Conservation (phyloP, 2,888 invertebrate species). For the Entomobrya multifasciata region DNA sequence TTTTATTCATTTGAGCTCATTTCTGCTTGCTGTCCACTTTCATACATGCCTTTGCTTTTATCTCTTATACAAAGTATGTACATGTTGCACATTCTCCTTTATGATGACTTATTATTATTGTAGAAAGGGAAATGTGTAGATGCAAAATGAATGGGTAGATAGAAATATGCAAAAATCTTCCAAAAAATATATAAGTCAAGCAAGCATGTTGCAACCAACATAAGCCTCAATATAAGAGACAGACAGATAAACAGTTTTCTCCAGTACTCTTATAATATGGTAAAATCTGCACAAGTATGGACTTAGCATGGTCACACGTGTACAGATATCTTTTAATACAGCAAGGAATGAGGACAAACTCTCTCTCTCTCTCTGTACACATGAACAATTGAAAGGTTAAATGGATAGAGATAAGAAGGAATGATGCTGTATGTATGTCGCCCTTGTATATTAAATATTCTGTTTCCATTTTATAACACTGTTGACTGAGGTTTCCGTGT, state of each 20-base stretch:
- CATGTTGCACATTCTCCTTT: too few species aligned
- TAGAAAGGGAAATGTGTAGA: neutral
- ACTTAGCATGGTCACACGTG: slow-evolving; percentile 7
- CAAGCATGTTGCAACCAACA: neutral
- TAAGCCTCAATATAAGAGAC: too few species aligned
- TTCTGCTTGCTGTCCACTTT: too few species aligned
- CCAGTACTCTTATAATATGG: too few species aligned
- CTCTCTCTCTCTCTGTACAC: neutral
- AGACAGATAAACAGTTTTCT: too few species aligned
- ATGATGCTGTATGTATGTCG: too few species aligned
- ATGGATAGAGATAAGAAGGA: neutral
- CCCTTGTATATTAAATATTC: too few species aligned
- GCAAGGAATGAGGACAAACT: slow-evolving; percentile 23
- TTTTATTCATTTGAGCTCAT: too few species aligned
- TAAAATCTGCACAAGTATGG: neutral
- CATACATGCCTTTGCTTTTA: too few species aligned
- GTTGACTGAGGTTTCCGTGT: slow-evolving; percentile 3
- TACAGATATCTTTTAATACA: slow-evolving; percentile 4
- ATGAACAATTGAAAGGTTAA: neutral
- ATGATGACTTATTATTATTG: too few species aligned
- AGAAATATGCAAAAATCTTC: neutral
- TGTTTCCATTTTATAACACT: neutral
- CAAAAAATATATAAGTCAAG: too few species aligned
- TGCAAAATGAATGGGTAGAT: neutral
- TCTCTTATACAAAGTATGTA: too few species aligned